Percentiles rank a stretch among this genome's conserved stretches.
These are phyloP conservation scores for Sardinella longiceps DNA, from an alignment of 2,797 vertebrate genomes.

Conservation along the genomic window DNA sequence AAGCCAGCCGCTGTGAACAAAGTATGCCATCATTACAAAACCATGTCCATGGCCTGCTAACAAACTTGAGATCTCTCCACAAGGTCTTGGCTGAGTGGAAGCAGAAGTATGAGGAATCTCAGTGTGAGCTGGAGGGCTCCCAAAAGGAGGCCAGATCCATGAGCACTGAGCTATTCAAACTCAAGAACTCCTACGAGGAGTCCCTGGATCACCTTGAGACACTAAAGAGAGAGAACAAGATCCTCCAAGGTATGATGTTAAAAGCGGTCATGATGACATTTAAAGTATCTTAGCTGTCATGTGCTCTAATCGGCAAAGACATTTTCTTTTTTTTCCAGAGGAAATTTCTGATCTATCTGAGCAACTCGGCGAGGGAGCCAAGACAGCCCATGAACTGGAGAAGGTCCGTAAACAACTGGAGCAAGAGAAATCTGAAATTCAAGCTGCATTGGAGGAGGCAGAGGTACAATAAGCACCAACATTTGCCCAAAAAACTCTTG, in stretches of 20 bases:
- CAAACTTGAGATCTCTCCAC: neutral
- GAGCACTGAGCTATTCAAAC: slow-evolving; percentile 72
- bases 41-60: neutral
- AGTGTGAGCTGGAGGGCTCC: slow-evolving; percentile 62
- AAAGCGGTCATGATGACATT: neutral
- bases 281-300: neutral
- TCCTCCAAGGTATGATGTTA: slow-evolving; percentile 73
- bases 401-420: slow-evolving; percentile 77
- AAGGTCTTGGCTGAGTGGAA: slow-evolving; percentile 66
- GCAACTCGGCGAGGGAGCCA: slow-evolving; percentile 68
- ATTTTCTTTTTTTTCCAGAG: slow-evolving; percentile 50
- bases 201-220: slow-evolving; percentile 60
- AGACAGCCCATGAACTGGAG: slow-evolving; percentile 76
- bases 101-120: too few relatives aligned
- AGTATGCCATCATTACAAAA: neutral
- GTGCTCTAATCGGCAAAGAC: neutral
- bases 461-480: slow-evolving; percentile 54
- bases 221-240: slow-evolving; percentile 85
- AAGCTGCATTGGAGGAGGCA: slow-evolving; percentile 70
- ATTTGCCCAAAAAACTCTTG: neutral
- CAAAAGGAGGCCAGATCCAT: slow-evolving; percentile 67
- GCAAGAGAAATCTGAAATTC: slow-evolving; percentile 79
- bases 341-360: slow-evolving; percentile 63
- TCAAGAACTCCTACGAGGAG: slow-evolving; percentile 67
- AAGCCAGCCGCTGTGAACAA: too few relatives aligned